Conservation (phyloP, 2,888 invertebrate species). For the Nephrotoma appendiculata region DNA sequence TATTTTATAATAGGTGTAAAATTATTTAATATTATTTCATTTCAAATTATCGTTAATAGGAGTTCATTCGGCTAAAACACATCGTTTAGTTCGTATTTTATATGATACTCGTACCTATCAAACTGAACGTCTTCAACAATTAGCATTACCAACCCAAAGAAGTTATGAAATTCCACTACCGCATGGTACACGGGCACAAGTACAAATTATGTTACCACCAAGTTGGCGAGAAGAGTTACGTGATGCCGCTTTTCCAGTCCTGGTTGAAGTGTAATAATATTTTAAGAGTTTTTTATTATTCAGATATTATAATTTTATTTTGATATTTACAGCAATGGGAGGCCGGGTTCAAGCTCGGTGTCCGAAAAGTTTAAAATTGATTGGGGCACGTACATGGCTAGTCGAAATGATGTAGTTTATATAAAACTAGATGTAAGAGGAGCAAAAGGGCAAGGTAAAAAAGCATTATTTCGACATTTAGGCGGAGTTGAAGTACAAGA, state of each 20-base stretch:
- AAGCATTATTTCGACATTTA: constrained; percentile 64
- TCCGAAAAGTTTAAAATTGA: constrained; percentile 75
- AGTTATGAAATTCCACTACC: constrained; percentile 75
- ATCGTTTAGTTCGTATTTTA: constrained; percentile 60
- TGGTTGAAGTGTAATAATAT: constrained; percentile 66
- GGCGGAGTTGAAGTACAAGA: constrained; percentile 87
- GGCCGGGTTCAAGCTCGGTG: constrained; percentile 82
- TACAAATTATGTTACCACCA: constrained; percentile 75
- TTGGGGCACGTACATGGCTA: constrained; percentile 89
- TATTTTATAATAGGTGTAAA: neutral
- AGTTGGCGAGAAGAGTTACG: constrained; percentile 73
- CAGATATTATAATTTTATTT: neutral
- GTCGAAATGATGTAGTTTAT: constrained; percentile 79
- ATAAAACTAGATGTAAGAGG: constrained; percentile 85
- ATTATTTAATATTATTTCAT: neutral
- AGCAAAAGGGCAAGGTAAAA: constrained; percentile 63
- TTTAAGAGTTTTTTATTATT: neutral
- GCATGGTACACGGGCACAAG: constrained; percentile 76
- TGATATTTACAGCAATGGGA: constrained; percentile 56
- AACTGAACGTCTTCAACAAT: constrained; percentile 49
- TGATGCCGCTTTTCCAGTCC: constrained; percentile 76
- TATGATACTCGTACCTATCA: constrained; percentile 58
- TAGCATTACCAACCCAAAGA: constrained; percentile 69
- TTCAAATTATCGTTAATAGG: constrained; percentile 17
- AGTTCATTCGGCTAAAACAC: constrained; percentile 58